Base-by-base conservation (phyloP, 2,888 invertebrate genomes). In the Limenitis camilla region DNA sequence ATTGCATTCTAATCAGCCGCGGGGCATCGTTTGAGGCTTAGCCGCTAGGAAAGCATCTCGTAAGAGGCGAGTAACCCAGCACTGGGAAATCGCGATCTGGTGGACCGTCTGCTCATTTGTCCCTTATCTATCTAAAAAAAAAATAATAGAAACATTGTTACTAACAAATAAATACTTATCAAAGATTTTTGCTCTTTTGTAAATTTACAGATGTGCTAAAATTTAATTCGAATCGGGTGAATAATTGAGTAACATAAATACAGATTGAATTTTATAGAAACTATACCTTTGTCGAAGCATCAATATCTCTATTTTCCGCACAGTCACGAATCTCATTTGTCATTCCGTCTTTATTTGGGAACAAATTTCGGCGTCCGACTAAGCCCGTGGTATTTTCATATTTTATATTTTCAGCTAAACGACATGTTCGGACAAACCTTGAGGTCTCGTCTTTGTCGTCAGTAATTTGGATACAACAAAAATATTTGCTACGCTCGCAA, bases 271-370 rank as follows among this genome's bases (percentile, higher is more conserved):
- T 19, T 30, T n/a, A 8, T 43, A 4, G 3, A 6, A 6, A 5
- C n/a, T n/a, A 32, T 43, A 9, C 9, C 8, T 3, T 9, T 30
- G 11, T 27, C 10, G 35, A 11, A 29, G 29, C 7, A 41, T 10
- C 31, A 36, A 44, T 40, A 35, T 44, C 31, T 40, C 29, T 36
- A 57, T 50, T 76, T 75, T 66, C 53, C 67, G 74, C 76, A 65
- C 61, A 71, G 75, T 80, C 78, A 79, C 71, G 64, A 69, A 61
- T 66, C 64, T 79, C 78, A 76, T 81, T 79, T 78, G 74, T 79
- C 78, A 78, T 78, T 68, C 68, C 59, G 55, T 73, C 58, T 71
- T 74, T 74, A 78, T 76, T 77, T 76, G 72, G 68, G 73, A 55
- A 52, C 51, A 55, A 56, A 60, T 52, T 59, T 53, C 50, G 38